Evolutionary conservation across 2,888 invertebrate genomes (phyloP).

Genomic region (Tiliacea aurago): DNA sequence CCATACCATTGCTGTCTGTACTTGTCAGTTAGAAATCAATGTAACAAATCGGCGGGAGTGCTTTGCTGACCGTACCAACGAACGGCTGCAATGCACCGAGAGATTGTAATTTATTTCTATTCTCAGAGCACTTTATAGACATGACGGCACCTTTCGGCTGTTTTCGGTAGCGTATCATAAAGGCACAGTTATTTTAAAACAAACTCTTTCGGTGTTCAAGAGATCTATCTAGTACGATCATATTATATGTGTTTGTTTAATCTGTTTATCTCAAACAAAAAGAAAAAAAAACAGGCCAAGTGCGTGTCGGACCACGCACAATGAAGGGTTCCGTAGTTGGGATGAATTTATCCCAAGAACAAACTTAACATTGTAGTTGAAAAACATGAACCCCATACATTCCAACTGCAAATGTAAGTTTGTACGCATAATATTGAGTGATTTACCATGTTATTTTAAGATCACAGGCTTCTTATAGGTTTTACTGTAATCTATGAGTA

Average conservation of each 20-base stretch:
- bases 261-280: background rate
- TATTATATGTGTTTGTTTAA: no score
- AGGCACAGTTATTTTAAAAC: background rate
- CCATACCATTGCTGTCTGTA: slow-evolving; percentile 72
- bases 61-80: slow-evolving; percentile 80
- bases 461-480: no score
- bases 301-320: no score
- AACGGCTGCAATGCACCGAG: slow-evolving; percentile 72
- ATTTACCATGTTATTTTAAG: no score
- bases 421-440: no score
- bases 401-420: no score
- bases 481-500: no score
- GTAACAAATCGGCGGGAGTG: slow-evolving; percentile 82
- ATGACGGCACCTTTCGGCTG: slow-evolving; percentile 57
- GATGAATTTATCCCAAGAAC: no score
- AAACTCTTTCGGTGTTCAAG: background rate
- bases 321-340: no score
- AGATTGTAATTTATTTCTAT: slow-evolving; percentile 84
- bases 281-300: no score
- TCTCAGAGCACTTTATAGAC: slow-evolving; percentile 75
- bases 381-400: no score
- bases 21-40: slow-evolving; percentile 81
- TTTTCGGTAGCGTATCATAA: slow-evolving; percentile 62
- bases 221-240: background rate
- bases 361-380: no score